Base-by-base conservation (phyloP, 2,797 vertebrate genomes). In the Melanotaenia boesemani region DNA sequence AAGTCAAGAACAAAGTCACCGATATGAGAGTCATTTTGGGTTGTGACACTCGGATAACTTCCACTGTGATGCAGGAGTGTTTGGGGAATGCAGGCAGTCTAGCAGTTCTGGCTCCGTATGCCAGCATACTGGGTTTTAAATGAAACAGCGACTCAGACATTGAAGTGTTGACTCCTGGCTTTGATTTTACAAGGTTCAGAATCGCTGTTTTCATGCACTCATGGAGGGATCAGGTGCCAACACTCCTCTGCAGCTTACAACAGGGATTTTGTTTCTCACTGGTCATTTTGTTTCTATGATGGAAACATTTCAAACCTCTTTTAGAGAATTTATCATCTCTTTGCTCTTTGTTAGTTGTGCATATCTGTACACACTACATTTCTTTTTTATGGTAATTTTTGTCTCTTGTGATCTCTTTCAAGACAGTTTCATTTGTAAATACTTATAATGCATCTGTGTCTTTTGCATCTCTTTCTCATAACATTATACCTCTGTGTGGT, bases 1-100 rank as follows among this genome's bases (percentile, higher is more conserved):
- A 16, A 85, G 81, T 82, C 69, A 6, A 63, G 67, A 89, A 87
- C 85, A 86, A 79, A 91, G 83, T 86, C 57, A 32, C 73, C 11
- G 48, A 80, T 79, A 55, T 18, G 30, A 76, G 79, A 85, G 80
- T 72, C 77, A 34, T 79, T 80, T 54, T 63, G 74, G 63, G 26
- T 70, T 60, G 81, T 77, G 67, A 56, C 59, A 41, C 63, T 2
- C 66, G 4, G 44, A 54, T 63, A 16, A 7, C 64, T 62, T 67
- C 61, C 76, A 55, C 13, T 57, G 70, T 34, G 10, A 34, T 13
- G 65, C 66, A 30, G 52, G 34, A 61, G 63, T 46, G 5, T 73
- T 62, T 77, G 66, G 46, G 77, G 37, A 68, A 56, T 56, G 50
- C 22, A 1, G 55, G 15, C 52, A 26, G 59, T 63, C 70, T 22